Base-by-base conservation (phyloP, 2,797 vertebrate genomes). In the Telmatherina bonti region DNA sequence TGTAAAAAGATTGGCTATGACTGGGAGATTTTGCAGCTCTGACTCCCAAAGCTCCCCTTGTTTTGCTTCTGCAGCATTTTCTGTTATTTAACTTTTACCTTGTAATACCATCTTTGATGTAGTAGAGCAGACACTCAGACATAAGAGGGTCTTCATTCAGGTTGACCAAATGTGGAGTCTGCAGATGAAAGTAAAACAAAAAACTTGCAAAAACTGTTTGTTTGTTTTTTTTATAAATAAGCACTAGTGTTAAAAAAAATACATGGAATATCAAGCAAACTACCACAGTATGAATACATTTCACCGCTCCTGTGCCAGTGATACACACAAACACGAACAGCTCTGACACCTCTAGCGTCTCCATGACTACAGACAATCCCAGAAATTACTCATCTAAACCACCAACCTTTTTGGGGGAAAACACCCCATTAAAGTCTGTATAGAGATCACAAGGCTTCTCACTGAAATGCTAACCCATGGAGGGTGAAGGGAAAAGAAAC, bases 41-140 rank as follows among this genome's bases (percentile, higher is more conserved):
- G 54, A 79, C 43, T 62, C 51, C 47, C 31, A 81, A 56, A 66
- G 27, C 57, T 62, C 15, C 27, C 68, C 64, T 67, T 22, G 18
- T 35, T 41, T 29, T 15, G 55, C 22, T 20, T 76, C 41, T 72
- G 47, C 36, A 49, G 59, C n/a, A 67, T 68, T 7, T 75, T 69
- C 52, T 58, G 52, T 59, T 41, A 56, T 83, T 31, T 47, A 63
- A 38, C 62, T 74, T 71, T 36, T 92, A 99, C 98, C 98, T 97
- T 66, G 98, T 99, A 79, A 99, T 96, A 31, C 98, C 98, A 47
- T 99, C 98, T 95, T 99, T 99, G 93, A 99, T 99, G 90, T 99
- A 99, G 91, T 99, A 99, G 60, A 99, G 96, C 73, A 99, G 95
- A 92, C 98, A 99, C 88, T 99, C 98, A 0, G 98, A 99, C 98